Evolutionary conservation across 2,113 vertebrate species (phyloP), one percentile per base, ranked within the genome.

Genomic region (Clarias magur): DNA sequence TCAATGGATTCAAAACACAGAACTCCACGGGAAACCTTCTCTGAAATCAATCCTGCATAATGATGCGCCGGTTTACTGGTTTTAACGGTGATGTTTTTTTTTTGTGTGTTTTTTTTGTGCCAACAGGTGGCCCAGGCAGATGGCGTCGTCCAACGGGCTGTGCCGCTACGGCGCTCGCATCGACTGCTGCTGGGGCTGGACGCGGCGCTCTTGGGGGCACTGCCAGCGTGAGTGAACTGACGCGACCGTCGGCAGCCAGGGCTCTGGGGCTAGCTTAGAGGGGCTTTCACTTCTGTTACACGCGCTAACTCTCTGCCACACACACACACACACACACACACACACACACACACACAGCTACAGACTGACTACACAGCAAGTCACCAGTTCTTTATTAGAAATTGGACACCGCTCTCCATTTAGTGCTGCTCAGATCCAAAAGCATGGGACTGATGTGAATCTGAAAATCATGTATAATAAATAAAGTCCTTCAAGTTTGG

Each of bases 121-220:
- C 73, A 91, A 86, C 94, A 99, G 98, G 97, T 99, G 98, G 98
- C 96, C 97, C 75, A 95, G 97, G 85, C 98, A 98, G 87, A 95
- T 97, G 86, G 93, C 95, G 65, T 95, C 97, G 0, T 96, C 97
- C 12, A 88, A 93, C 42, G 98, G 98, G 87, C 93, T 99, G 62
- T 99, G 98, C 89, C 97, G 95, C 0, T 99, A 97, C 38, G 98
- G 97, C 6, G 94, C 94, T 89, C 95, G 97, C 86, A 94, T 98
- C 78, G 98, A 98, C 94, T 99, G 98, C 96, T 99, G 98, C 95
- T 99, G 98, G 98, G 98, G 98, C 88, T 99, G 98, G 98, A 95
- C 95, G 0, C 96, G 96, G 0, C 94, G 94, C 84, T 94, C 97
- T 86, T 98, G 97, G 97, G 97, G 97, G 89, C 97, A 97, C 10